These are phyloP conservation scores for Megaceryle torquata DNA, from an alignment of 2,113 vertebrate genomes.

Conservation along the genomic window DNA sequence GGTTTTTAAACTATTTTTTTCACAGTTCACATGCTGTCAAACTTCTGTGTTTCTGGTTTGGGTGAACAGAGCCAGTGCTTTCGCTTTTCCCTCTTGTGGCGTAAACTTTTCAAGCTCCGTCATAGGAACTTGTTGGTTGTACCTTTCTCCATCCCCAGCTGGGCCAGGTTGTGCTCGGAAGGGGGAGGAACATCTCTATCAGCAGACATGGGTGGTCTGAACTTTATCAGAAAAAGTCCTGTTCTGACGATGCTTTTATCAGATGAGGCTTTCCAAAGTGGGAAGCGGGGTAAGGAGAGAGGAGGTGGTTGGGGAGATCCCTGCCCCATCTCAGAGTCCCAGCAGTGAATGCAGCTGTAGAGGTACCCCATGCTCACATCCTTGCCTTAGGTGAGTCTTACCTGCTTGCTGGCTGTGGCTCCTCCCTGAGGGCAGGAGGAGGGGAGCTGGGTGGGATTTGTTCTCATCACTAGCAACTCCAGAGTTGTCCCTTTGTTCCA, in stretches of 20 bases:
- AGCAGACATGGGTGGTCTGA: fast-evolving
- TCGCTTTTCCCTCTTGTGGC: background rate
- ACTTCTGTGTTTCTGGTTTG: background rate
- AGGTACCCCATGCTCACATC: background rate
- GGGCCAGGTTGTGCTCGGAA: background rate
- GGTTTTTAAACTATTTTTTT: background rate
- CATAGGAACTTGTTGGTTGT: fast-evolving
- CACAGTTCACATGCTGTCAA: fast-evolving
- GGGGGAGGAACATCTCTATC: fast-evolving
- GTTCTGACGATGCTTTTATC: background rate
- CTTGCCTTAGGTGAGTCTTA: background rate
- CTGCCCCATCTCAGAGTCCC: background rate
- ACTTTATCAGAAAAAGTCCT: fast-evolving
- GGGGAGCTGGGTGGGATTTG: background rate
- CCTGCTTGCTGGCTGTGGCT: background rate
- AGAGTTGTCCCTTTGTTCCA: background rate
- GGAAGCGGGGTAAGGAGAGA: background rate
- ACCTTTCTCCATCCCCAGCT: background rate
- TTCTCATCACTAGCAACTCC: background rate
- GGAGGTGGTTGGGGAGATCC: background rate
- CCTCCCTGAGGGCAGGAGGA: background rate
- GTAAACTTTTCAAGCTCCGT: background rate
- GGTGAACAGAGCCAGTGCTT: background rate
- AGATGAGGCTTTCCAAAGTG: background rate
- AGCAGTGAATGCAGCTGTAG: background rate